Evolutionary conservation across 64 coral and sea anemone species (phyloP).

Genomic region (Stichodactyla helianthus): DNA sequence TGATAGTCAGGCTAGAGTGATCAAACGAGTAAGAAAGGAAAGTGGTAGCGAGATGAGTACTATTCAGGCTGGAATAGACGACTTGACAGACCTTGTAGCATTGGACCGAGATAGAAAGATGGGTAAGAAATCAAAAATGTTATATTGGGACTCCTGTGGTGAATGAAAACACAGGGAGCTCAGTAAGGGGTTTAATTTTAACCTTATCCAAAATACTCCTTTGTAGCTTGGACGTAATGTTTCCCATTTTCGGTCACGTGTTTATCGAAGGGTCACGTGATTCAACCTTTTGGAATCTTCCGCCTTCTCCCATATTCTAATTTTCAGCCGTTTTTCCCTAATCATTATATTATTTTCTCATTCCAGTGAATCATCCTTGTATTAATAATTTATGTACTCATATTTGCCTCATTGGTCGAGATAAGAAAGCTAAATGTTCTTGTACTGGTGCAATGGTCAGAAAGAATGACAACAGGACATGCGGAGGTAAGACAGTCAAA

Average conservation of each 20-base stretch:
- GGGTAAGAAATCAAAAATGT: background rate
- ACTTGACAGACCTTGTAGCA: conserved; percentile 53
- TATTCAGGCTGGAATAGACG: conserved; percentile 37
- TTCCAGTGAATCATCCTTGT: conserved; percentile 25
- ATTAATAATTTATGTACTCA: conserved; percentile 20
- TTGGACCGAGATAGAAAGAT: conserved; percentile 24
- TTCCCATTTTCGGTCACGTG: too few species aligned
- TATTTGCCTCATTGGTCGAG: conserved; percentile 29
- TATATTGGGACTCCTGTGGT: background rate
- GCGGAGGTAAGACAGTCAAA: conserved; percentile 16
- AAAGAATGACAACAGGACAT: conserved; percentile 29
- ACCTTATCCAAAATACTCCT: too few species aligned
- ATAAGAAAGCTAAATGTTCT: conserved; percentile 34
- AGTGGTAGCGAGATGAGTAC: conserved; percentile 1
- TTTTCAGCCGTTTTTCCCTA: background rate
- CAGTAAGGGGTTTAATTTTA: background rate
- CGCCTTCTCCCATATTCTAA: too few species aligned
- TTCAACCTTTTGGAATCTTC: too few species aligned
- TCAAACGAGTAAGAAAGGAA: conserved; percentile 34
- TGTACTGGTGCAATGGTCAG: conserved; percentile 32
- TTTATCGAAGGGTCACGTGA: too few species aligned
- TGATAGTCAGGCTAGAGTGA: conserved; percentile 22
- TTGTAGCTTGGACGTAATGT: too few species aligned
- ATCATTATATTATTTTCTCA: background rate
- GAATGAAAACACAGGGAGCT: background rate